These are phyloP conservation scores for Sorex fumeus DNA, from an alignment of 2,113 vertebrate genomes.

Conservation along the genomic window DNA sequence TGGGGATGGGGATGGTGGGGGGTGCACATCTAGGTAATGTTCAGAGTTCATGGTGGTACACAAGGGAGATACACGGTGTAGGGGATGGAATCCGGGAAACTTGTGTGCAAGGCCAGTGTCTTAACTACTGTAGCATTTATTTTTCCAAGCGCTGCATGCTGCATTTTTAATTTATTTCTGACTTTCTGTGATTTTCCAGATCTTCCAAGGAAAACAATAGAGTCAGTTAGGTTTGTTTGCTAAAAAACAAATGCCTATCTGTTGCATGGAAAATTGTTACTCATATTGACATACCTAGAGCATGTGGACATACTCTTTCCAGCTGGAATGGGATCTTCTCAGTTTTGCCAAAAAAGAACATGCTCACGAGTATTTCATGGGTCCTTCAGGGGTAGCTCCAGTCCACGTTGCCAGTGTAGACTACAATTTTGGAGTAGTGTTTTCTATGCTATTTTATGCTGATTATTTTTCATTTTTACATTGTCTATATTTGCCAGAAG, in stretches of 20 bases:
- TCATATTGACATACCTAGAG: background rate
- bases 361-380: rapidly evolving
- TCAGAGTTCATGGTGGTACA: no score
- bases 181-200: background rate
- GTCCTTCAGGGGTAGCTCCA: background rate
- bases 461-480: slow-evolving; percentile 26
- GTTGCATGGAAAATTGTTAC: no score
- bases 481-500: slow-evolving; percentile 49
- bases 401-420: background rate
- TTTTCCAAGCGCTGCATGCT: no score
- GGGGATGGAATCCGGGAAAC: no score
- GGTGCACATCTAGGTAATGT: no score
- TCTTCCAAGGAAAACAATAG: background rate
- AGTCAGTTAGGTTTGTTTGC: background rate
- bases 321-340: background rate
- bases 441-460: background rate
- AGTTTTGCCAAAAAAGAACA: background rate
- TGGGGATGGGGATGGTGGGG: no score
- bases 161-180: background rate
- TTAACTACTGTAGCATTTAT: no score
- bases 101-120: no score
- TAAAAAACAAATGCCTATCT: background rate
- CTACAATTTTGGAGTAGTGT: background rate
- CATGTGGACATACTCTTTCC: background rate
- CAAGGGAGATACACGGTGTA: no score